Evolutionary conservation across 2,888 invertebrate species (phyloP), one percentile per base, ranked within the genome.

Genomic region (Limnephilus marmoratus): DNA sequence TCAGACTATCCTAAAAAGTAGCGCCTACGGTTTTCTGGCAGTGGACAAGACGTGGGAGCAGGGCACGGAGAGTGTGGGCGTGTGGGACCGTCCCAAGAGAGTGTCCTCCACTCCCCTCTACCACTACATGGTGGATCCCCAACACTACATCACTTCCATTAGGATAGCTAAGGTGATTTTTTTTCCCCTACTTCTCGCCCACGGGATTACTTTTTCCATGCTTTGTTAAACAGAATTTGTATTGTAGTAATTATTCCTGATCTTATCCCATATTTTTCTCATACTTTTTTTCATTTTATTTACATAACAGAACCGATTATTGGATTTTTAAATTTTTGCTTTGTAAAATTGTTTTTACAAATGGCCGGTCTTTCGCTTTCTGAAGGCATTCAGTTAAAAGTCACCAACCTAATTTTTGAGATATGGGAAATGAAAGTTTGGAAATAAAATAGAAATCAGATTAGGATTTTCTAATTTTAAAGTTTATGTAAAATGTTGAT

Each of bases 21-120:
- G 96, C 41, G 97, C 96, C 3, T 94, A 94, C 0, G 94, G 94
- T 31, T 96, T 95, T 94, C 94, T 97, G 24, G 95, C 95, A 15
- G 94, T 95, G 93, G 96, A 96, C 92, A 95, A 94, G 34, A 94
- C 94, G 2, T 94, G 94, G 0, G 96, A 96, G 9, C 94, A 94
- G n/a, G 94, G 94, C 0, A 94, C 94, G 0, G 96, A 96, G 85
- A 96, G 96, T 94, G 96, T 96, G 3, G 97, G 97, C 34, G 96
- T 97, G 85, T 97, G 97, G 97, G 97, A 97, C 94, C 95, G 97
- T n/a, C 96, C 97, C 18, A 97, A 96, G 94, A 95, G 97, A 7
- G 95, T 95, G 29, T 95, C 95, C 0, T 95, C 95, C 29, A 95
- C 95, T 29, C 91, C 92, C 11, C 90, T 68, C 24, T 95, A 95